Percentiles rank a stretch among this genome's conserved stretches.
These are phyloP conservation scores for Cotesia congregata DNA, from an alignment of 2,888 invertebrate genomes.

Conservation along the genomic window DNA sequence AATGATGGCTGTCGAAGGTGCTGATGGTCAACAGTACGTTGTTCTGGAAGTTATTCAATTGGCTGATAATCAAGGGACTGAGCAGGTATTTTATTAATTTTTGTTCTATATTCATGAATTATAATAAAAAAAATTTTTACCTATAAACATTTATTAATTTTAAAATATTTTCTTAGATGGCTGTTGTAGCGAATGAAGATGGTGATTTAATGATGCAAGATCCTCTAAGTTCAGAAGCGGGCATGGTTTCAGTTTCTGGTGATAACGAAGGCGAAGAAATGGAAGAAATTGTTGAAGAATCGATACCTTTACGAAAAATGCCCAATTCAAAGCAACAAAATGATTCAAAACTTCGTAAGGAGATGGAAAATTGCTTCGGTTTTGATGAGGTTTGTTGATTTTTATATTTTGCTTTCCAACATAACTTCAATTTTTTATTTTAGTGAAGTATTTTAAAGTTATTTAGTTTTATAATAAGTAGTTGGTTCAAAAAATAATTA, in stretches of 20 bases:
- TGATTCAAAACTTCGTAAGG: constrained; percentile 72
- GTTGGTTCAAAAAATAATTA: too few species aligned
- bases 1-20: constrained; percentile 78
- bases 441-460: too few species aligned
- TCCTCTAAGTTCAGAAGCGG: constrained; percentile 66
- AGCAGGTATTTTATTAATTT: constrained; percentile 69
- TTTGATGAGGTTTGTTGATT: constrained; percentile 79
- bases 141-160: neutral
- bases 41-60: constrained; percentile 91
- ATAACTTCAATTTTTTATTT: neutral
- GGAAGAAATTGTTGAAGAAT: constrained; percentile 59
- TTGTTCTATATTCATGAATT: constrained; percentile 4
- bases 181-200: constrained; percentile 72
- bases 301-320: constrained; percentile 60
- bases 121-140: constrained; percentile 12
- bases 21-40: constrained; percentile 87
- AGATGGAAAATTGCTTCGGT: constrained; percentile 86
- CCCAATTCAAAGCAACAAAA: constrained; percentile 54
- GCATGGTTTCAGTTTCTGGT: constrained; percentile 70
- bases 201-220: constrained; percentile 68
- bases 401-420: neutral
- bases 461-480: too few species aligned
- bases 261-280: constrained; percentile 70
- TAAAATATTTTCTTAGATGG: constrained; percentile 60
- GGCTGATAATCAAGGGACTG: constrained; percentile 78